These are phyloP conservation scores for Lagria hirta DNA, from an alignment of 2,888 invertebrate genomes.

Conservation along the genomic window DNA sequence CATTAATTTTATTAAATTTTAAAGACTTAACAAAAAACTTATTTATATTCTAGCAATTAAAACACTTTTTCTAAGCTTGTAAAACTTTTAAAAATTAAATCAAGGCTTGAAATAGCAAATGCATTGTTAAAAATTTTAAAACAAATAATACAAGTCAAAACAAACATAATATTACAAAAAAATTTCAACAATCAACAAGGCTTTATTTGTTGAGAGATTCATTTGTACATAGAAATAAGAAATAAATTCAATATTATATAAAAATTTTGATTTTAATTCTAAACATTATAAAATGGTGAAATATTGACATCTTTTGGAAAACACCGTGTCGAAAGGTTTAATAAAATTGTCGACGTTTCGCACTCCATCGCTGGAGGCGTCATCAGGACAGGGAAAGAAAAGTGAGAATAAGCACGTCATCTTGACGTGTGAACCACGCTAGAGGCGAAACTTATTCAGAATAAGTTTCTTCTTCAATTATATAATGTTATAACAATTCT, in stretches of 20 bases:
- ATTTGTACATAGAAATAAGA: not conserved
- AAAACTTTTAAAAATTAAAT: slow-evolving; percentile 2
- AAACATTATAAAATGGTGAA: not conserved
- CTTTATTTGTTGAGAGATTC: slow-evolving; percentile 1
- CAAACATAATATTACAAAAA: slow-evolving; percentile 1
- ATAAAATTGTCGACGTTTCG: no score
- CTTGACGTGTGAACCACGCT: no score
- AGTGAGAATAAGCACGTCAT: no score
- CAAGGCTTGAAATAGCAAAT: slow-evolving; percentile 1
- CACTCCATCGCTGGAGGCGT: no score
- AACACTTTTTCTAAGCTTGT: not conserved
- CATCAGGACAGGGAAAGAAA: no score
- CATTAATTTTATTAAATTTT: slow-evolving; percentile 1
- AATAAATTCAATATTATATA: not conserved
- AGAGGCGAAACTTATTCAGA: no score
- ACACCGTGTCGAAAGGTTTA: no score
- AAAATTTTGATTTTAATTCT: not conserved
- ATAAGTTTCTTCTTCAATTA: no score
- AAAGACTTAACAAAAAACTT: not conserved
- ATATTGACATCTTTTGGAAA: no score
- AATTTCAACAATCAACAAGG: not conserved
- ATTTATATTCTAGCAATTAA: not conserved
- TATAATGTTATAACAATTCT: slow-evolving; percentile 5
- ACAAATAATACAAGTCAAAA: not conserved
- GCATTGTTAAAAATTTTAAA: slow-evolving; percentile 4